Percentiles rank a stretch among this genome's conserved stretches.
These are phyloP conservation scores for Ictalurus punctatus DNA, from an alignment of 2,113 vertebrate genomes.

Conservation along the genomic window DNA sequence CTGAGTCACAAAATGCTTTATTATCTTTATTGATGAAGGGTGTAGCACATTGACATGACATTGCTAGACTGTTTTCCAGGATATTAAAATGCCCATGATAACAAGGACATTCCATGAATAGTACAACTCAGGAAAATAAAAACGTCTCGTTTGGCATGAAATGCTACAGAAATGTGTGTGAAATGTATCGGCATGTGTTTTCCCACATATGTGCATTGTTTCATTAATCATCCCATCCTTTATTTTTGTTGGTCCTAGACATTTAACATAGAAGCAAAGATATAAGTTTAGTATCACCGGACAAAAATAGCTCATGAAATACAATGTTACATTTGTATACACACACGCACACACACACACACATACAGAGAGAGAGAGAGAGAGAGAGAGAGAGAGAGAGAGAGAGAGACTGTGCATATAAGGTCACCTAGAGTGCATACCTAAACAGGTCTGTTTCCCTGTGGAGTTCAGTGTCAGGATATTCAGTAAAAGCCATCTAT, in stretches of 20 bases:
- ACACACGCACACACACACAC: neutral
- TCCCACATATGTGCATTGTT: neutral
- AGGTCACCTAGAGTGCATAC: slow-evolving; percentile 76
- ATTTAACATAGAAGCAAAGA: neutral
- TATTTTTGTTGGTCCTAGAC: slow-evolving; percentile 7
- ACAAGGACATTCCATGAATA: neutral
- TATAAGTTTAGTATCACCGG: neutral
- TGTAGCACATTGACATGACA: neutral
- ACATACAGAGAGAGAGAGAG: neutral
- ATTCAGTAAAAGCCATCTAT: slow-evolving; percentile 73
- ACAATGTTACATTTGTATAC: neutral
- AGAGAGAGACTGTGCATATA: slow-evolving; percentile 50
- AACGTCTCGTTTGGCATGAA: neutral
- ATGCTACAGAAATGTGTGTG: neutral
- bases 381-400: neutral
- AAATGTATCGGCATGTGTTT: neutral
- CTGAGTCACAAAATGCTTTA: neutral
- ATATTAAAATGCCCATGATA: neutral
- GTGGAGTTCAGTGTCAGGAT: slow-evolving; percentile 63
- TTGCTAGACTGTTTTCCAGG: neutral
- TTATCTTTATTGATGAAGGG: neutral
- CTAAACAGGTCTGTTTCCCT: slow-evolving; percentile 64
- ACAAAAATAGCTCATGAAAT: slow-evolving; percentile 11
- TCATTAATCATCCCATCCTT: neutral
- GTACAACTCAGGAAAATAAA: neutral